These are phyloP conservation scores for Drosophila pseudoananassae DNA, from an alignment of 1,140 invertebrate genomes.

Conservation along the genomic window DNA sequence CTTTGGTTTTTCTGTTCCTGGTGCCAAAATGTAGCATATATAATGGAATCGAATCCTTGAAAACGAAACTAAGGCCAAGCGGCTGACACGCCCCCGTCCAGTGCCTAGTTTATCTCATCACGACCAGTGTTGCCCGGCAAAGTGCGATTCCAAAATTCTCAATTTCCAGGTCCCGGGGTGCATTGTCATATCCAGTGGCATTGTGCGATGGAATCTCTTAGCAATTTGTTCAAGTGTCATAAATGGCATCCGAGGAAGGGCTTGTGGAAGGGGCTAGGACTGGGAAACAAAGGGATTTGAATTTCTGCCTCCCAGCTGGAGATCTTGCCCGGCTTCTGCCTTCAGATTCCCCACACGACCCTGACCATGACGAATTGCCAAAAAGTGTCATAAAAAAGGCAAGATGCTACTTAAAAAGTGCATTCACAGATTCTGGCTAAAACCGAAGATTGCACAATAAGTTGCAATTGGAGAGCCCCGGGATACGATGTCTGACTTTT, in stretches of 20 bases:
- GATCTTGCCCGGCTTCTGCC: conserved; percentile 54
- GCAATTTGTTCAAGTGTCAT: conserved; percentile 81
- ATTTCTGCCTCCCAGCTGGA: conserved; percentile 68
- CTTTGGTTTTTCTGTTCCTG: conserved; percentile 1
- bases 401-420: conserved; percentile 19
- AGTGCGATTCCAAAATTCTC: not conserved
- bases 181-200: conserved; percentile 36
- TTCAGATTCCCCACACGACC: conserved; percentile 4
- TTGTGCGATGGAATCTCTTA: conserved; percentile 64
- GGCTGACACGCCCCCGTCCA: conserved; percentile 12
- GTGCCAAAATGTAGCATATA: conserved; percentile 47
- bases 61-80: conserved; percentile 37
- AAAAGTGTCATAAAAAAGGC: conserved; percentile 26
- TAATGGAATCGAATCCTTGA: conserved; percentile 67
- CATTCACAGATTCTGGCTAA: conserved; percentile 24
- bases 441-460: conserved; percentile 26
- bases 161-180: not conserved
- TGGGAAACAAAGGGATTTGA: conserved; percentile 60
- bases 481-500: not conserved
- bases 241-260: conserved; percentile 56
- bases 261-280: too few species aligned
- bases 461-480: conserved; percentile 16
- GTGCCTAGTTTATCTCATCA: conserved; percentile 14
- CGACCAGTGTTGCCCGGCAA: not conserved
- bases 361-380: conserved; percentile 74